Conservation (phyloP, 2,113 vertebrate genomes). For the Tenrec ecaudatus region DNA sequence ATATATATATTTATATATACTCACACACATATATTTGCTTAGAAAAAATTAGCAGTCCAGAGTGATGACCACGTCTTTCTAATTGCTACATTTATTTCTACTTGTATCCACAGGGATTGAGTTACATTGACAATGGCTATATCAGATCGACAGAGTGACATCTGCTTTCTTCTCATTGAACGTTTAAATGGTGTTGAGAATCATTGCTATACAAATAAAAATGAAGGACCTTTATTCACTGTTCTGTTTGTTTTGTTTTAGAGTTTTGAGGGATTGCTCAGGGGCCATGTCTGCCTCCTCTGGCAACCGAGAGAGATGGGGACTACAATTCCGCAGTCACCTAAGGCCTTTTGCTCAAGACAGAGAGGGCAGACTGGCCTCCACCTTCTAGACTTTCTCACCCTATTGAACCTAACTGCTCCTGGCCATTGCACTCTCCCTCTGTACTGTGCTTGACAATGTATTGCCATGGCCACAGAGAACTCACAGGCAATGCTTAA, state of each 20-base stretch:
- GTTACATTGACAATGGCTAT: not conserved
- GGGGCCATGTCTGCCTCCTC: too few relatives aligned
- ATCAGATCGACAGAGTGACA: conserved; percentile 31
- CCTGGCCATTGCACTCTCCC: too few relatives aligned
- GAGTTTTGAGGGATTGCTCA: too few relatives aligned
- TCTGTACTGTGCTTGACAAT: too few relatives aligned
- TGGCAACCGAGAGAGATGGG: too few relatives aligned
- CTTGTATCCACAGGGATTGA: not conserved
- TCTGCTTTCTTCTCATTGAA: conserved; percentile 22
- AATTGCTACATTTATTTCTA: not conserved
- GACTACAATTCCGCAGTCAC: too few relatives aligned
- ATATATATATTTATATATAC: not conserved
- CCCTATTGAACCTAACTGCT: too few relatives aligned
- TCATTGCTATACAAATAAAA: not conserved
- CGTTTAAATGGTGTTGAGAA: not conserved
- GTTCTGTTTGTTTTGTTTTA: not conserved
- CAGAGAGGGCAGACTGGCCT: too few relatives aligned
- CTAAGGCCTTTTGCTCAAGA: too few relatives aligned
- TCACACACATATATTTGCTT: not conserved
- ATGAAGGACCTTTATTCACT: not conserved
- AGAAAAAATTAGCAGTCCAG: conserved; percentile 47
- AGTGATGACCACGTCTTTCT: not conserved
- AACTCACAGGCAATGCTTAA: too few relatives aligned
- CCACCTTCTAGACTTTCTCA: too few relatives aligned
- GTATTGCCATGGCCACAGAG: too few relatives aligned